These are phyloP conservation scores for Cotesia vestalis DNA, from an alignment of 1,140 invertebrate genomes.

Conservation along the genomic window DNA sequence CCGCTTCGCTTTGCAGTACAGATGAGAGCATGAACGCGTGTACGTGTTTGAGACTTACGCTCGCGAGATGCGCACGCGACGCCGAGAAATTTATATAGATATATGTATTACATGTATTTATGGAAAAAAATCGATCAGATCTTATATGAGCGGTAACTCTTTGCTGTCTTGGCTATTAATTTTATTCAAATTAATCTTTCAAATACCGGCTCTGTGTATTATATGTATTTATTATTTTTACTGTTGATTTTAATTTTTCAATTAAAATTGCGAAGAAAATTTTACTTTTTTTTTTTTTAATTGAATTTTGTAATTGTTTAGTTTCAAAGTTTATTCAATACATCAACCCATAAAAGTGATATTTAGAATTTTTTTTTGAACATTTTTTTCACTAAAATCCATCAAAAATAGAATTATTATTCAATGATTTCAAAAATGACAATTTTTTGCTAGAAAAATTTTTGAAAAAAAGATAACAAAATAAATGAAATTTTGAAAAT, in stretches of 20 bases:
- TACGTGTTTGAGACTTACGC: constrained; percentile 22
- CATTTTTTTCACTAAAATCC: too few species aligned
- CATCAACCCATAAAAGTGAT: too few species aligned
- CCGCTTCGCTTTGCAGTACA: background rate
- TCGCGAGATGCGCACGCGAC: constrained; percentile 38
- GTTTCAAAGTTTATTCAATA: too few species aligned
- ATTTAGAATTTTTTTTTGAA: too few species aligned
- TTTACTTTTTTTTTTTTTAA: too few species aligned
- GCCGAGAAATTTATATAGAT: constrained; percentile 40
- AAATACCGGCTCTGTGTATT: constrained; percentile 25
- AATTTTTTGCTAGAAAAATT: too few species aligned
- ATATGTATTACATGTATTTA: background rate
- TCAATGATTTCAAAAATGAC: too few species aligned
- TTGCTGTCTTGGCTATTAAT: background rate
- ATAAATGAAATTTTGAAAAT: too few species aligned
- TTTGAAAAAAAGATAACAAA: too few species aligned
- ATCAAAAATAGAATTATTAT: too few species aligned
- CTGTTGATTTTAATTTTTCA: background rate
- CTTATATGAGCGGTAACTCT: constrained; percentile 8
- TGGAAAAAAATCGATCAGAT: constrained; percentile 1
- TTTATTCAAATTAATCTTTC: background rate
- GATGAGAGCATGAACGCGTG: background rate
- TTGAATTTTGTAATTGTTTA: too few species aligned
- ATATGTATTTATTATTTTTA: constrained; percentile 37
- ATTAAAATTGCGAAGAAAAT: too few species aligned